Base-by-base conservation (phyloP, 2,888 invertebrate species). In the Myopa tessellatipennis region DNA sequence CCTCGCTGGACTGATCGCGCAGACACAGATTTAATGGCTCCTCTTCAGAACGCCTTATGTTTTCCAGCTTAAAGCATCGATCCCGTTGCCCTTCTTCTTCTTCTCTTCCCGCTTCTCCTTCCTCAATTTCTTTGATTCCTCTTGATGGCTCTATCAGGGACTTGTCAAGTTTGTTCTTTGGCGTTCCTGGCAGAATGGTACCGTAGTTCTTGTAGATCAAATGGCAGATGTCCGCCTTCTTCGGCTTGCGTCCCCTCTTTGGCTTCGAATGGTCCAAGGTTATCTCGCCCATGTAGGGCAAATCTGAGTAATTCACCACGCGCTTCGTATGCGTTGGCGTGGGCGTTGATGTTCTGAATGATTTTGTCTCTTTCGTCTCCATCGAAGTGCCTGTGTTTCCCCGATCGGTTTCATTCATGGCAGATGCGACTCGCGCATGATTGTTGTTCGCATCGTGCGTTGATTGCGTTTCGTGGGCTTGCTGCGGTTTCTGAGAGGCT, bases 281-380 rank as follows among this genome's bases (percentile, higher is more conserved):
- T 91, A 96, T 96, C 87, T 96, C 96, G 0, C 96, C 96, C 96
- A 96, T 96, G 88, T 96, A 96, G 0, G 96, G 96, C 68, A 96
- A 89, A 85, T 96, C 96, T 67, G 95, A 93, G 85, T 95, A 96
- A 67, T 94, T 94, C 82, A 95, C 91, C 40, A 92, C 91, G 79
- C 90, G 87, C 72, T 83, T 86, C 1, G 73, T 4, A 26, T 78
- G 40, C 78, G 90, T 88, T 4, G 76, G n/a, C 26, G 36, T 89
- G 89, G n/a, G 50, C 73, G 70, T 1, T 6, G 36, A 55, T 4
- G 26, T 26, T 45, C 10, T 45, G 45, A 45, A 45, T 45, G 45
- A 45, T 8, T 10, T 45, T 45, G 6, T 6, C 1, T 1, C 26
- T 26, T 26, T 26, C 26, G 45, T 45, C 45, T 45, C 45, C 45